These are phyloP conservation scores for Saccopteryx bilineata DNA, from an alignment of 2,113 vertebrate species.

Conservation along the genomic window DNA sequence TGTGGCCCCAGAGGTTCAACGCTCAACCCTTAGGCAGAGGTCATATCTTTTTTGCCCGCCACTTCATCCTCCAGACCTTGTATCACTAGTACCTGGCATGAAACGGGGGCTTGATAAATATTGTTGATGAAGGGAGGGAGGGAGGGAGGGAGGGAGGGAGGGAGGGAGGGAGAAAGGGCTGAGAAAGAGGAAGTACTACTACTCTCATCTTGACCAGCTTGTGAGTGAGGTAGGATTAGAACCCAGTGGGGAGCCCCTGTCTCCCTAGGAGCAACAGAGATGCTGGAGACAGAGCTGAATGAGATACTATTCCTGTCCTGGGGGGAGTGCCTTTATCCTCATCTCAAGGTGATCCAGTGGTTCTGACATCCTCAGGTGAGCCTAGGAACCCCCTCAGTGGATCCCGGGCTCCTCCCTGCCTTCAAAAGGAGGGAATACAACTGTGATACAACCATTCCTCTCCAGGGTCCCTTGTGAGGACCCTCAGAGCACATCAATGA, in stretches of 20 bases:
- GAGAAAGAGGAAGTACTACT: not conserved
- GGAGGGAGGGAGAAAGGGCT: not conserved
- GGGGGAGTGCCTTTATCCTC: not conserved
- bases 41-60: not conserved
- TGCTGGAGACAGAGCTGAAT: not conserved
- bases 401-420: not conserved
- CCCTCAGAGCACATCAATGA: not conserved
- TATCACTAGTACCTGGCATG: not conserved
- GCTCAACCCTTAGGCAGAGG: not conserved
- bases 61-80: not conserved
- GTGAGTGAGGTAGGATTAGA: not conserved
- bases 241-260: not conserved
- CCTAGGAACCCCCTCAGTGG: not conserved
- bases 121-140: not conserved
- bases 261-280: not conserved
- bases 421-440: not conserved
- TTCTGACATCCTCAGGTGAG: not conserved
- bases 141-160: not conserved
- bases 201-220: not conserved
- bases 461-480: not conserved
- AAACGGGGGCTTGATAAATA: not conserved
- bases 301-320: not conserved
- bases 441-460: not conserved
- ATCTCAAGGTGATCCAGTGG: not conserved
- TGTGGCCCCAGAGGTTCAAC: not conserved